Evolutionary conservation across 2,888 invertebrate species (phyloP).

Genomic region (Mythimna ferrago): DNA sequence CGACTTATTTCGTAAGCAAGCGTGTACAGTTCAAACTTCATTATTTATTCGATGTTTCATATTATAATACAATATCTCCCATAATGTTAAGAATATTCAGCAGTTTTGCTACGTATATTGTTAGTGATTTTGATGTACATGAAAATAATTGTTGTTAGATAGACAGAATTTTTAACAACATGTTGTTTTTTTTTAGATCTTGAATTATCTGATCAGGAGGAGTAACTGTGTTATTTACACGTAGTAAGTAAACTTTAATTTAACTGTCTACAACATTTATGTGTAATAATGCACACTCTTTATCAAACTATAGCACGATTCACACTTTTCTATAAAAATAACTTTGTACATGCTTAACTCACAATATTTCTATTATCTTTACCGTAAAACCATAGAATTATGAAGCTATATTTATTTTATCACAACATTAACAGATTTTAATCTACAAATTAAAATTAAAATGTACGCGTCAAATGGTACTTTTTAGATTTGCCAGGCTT

Average conservation of each 20-base stretch:
- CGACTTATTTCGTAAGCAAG: slow-evolving; percentile 55
- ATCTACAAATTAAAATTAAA: too few relatives aligned
- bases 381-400: too few relatives aligned
- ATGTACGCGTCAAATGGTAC: too few relatives aligned
- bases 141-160: background rate
- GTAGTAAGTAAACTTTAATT: slow-evolving; percentile 77
- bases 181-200: slow-evolving; percentile 66
- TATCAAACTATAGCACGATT: too few relatives aligned
- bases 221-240: slow-evolving; percentile 80
- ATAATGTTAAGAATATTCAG: slow-evolving; percentile 61
- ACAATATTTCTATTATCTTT: too few relatives aligned
- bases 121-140: slow-evolving; percentile 43
- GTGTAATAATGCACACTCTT: too few relatives aligned
- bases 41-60: slow-evolving; percentile 39
- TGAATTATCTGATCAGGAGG: slow-evolving; percentile 66
- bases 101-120: slow-evolving; percentile 46
- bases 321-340: too few relatives aligned
- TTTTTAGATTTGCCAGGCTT: too few relatives aligned
- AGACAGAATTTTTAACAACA: background rate
- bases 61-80: slow-evolving; percentile 42
- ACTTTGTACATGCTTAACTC: too few relatives aligned
- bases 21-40: slow-evolving; percentile 16
- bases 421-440: too few relatives aligned
- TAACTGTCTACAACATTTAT: too few relatives aligned
- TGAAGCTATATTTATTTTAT: too few relatives aligned